These are phyloP conservation scores for Drosophila helvetica DNA, from an alignment of 2,888 invertebrate genomes.

Conservation along the genomic window DNA sequence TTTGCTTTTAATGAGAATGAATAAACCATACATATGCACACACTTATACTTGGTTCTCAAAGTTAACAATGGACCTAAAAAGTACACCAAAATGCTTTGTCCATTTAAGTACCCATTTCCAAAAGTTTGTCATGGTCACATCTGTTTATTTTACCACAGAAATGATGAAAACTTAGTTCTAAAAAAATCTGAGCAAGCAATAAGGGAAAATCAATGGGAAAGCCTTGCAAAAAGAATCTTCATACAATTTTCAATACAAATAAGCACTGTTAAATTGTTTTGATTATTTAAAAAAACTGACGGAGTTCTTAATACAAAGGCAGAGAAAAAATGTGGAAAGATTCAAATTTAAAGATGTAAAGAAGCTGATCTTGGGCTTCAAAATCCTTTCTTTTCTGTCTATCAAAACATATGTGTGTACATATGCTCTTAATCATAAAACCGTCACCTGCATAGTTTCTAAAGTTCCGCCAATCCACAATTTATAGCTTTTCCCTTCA, in stretches of 20 bases:
- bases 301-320: too few species aligned
- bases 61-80: not conserved
- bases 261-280: too few species aligned
- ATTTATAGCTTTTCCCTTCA: not conserved
- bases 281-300: too few species aligned
- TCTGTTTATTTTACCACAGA: not conserved
- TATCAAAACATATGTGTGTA: not conserved
- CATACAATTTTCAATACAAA: too few species aligned
- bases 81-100: not conserved
- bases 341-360: not conserved
- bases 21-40: conserved; percentile 1
- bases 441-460: not conserved
- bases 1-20: conserved; percentile 42
- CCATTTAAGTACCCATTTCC: not conserved
- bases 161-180: not conserved
- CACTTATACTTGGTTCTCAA: conserved; percentile 15
- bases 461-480: not conserved
- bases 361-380: not conserved
- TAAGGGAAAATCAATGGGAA: not conserved
- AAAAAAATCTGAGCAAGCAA: not conserved
- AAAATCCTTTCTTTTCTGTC: not conserved
- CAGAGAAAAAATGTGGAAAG: too few species aligned
- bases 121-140: not conserved
- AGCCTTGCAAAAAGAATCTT: too few species aligned
- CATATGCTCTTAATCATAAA: not conserved